Conservation (phyloP, 1,140 invertebrate species). For the Sipha flava region DNA sequence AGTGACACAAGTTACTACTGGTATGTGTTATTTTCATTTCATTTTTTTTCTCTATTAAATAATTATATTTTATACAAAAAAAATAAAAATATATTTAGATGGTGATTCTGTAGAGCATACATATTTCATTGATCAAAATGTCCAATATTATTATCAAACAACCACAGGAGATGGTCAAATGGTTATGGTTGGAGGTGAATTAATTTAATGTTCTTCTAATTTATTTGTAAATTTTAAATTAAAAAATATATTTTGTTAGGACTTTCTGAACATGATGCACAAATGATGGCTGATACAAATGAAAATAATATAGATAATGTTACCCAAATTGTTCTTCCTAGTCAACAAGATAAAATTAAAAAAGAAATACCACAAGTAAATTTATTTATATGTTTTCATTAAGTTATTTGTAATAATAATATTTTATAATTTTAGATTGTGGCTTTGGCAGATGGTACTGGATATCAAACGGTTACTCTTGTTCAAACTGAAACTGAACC, state of each 20-base stretch:
- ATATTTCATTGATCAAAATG: slow-evolving; percentile 67
- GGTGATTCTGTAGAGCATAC: slow-evolving; percentile 57
- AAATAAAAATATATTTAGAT: slow-evolving; percentile 3
- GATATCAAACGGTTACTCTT: slow-evolving; percentile 76
- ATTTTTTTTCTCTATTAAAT: slow-evolving; percentile 15
- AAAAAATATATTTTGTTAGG: neutral
- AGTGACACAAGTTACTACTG: slow-evolving; percentile 42
- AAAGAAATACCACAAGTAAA: slow-evolving; percentile 21
- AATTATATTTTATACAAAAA: slow-evolving; percentile 21
- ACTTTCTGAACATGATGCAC: slow-evolving; percentile 21
- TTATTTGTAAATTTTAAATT: neutral
- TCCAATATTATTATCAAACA: slow-evolving; percentile 65
- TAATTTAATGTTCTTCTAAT: no score
- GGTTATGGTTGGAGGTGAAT: slow-evolving; percentile 50
- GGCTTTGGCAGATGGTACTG: slow-evolving; percentile 44
- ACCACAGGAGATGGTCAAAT: slow-evolving; percentile 47
- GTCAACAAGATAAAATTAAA: slow-evolving; percentile 18
- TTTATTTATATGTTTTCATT: neutral
- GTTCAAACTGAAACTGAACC: slow-evolving; percentile 70
- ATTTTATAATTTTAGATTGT: slow-evolving; percentile 19
- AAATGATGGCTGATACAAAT: slow-evolving; percentile 6
- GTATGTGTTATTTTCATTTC: slow-evolving; percentile 29
- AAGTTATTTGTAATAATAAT: neutral
- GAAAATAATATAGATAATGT: slow-evolving; percentile 1
- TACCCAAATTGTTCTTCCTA: slow-evolving; percentile 17